Evolutionary conservation across 2,888 invertebrate species (phyloP).

Genomic region (Zygogramma bicolorata): DNA sequence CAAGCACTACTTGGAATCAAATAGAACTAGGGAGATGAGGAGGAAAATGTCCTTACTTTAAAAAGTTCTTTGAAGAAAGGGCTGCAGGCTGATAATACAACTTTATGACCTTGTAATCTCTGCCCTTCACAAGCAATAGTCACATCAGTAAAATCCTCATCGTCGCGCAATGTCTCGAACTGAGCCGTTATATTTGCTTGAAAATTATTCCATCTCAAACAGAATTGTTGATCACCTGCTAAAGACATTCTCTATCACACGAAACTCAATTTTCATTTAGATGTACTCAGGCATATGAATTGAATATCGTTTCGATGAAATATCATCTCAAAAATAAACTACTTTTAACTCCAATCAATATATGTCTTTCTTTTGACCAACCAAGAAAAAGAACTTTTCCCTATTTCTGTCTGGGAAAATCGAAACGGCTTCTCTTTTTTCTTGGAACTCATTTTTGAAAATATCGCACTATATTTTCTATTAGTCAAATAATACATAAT

Average conservation of each 20-base stretch:
- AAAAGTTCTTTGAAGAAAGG: constrained; percentile 89
- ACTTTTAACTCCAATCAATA: constrained; percentile 66
- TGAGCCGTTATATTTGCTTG: constrained; percentile 89
- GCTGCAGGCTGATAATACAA: constrained; percentile 88
- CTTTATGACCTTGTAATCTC: constrained; percentile 86
- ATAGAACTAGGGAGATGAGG: not conserved
- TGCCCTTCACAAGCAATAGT: constrained; percentile 88
- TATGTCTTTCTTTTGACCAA: constrained; percentile 64
- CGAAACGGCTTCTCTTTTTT: not conserved
- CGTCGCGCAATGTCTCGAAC: constrained; percentile 86
- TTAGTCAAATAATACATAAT: too few species aligned
- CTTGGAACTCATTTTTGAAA: not conserved
- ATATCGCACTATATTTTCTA: too few species aligned
- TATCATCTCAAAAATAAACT: constrained; percentile 61
- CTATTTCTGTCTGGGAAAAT: constrained; percentile 47
- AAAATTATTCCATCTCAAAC: constrained; percentile 91
- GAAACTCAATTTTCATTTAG: constrained; percentile 34
- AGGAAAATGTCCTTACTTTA: constrained; percentile 73
- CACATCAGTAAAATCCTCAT: constrained; percentile 90
- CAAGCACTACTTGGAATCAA: not conserved
- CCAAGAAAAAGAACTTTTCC: constrained; percentile 66
- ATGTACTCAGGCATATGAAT: constrained; percentile 47
- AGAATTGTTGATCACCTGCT: constrained; percentile 85
- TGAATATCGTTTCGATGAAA: constrained; percentile 46
- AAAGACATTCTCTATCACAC: constrained; percentile 56